Base-by-base conservation (phyloP, 1,140 invertebrate genomes). In the Battus philenor region DNA sequence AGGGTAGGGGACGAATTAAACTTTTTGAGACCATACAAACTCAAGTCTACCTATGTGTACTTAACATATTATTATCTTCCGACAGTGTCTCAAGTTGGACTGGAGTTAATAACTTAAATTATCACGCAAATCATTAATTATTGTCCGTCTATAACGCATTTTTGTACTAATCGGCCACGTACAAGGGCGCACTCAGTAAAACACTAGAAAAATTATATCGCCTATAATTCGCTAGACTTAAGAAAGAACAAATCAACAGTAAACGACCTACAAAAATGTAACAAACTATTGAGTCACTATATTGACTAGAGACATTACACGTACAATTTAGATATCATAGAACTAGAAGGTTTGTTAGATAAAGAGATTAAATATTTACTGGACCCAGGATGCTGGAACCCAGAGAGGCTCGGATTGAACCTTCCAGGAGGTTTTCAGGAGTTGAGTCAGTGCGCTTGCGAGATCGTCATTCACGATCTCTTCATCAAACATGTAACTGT, bases 361-460 rank as follows among this genome's bases (percentile, higher is more conserved):
- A 22, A 24, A 22, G 22, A 39, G 17, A 22, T 39, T 15, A 26
- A 16, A 8, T 24, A 30, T 30, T 88, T 90, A 95, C 87, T 95
- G 93, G 49, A 98, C 92, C 98, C 98, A 99, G 8, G 93, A 93
- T 10, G 93, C 93, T 6, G 98, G 98, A 8, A 99, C 97, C 98
- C 98, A 99, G 8, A 97, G 90, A 5, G 97, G 96, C 76, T 98
- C 96, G 1, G 92, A 94, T 83, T 99, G 96, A 9, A 98, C 91
- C 64, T 92, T 89, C 78, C 94, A 93, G 1, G 95, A 93, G 30
- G 93, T 91, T 51, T 90, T 89, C 2, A 97, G 86, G 1, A 99
- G 90, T 65, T 96, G 93, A 55, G 95, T 92, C 61, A 98, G 96
- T 13, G 97, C 95, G 32, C 90, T 88, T 1, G 93, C 90, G 32